Percentiles rank a stretch among this genome's conserved stretches.
phyloP scores from a whole-genome alignment of 2,113 vertebrate genomes.

The Limnothrissa miodon region DNA sequence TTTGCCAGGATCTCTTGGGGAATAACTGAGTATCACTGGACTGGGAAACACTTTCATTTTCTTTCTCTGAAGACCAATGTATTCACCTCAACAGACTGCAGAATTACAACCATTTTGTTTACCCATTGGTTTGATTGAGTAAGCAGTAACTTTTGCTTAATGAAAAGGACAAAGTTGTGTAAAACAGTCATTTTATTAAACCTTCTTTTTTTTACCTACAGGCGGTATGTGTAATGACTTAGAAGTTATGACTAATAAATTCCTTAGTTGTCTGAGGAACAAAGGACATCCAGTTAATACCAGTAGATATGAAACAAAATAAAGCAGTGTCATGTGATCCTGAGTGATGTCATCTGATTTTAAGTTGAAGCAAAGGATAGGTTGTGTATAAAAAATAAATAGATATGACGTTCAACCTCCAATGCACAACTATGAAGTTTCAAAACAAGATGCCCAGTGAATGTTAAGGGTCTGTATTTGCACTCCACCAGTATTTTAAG shows the following conservation, averaged over 20 bases:
- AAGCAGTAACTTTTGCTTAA: background rate
- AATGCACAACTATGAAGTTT: background rate
- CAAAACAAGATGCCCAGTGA: background rate
- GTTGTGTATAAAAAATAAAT: background rate
- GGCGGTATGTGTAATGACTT: background rate
- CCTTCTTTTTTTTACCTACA: background rate
- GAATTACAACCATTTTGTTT: background rate
- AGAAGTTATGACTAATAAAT: background rate
- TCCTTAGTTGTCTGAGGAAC: background rate
- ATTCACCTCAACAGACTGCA: background rate
- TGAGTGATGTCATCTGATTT: background rate
- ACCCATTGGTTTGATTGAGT: background rate
- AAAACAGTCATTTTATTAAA: background rate
- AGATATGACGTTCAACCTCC: background rate
- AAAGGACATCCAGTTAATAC: background rate
- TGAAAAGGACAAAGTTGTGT: background rate
- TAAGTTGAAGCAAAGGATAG: background rate
- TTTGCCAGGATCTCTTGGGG: background rate
- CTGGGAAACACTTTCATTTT: background rate
- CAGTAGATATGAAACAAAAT: background rate
- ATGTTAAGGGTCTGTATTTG: background rate
- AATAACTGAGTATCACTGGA: background rate
- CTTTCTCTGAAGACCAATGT: background rate
- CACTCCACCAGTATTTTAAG: background rate
- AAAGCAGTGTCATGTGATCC: background rate